Conservation (phyloP, 2,113 vertebrate species). For the Numida meleagris region DNA sequence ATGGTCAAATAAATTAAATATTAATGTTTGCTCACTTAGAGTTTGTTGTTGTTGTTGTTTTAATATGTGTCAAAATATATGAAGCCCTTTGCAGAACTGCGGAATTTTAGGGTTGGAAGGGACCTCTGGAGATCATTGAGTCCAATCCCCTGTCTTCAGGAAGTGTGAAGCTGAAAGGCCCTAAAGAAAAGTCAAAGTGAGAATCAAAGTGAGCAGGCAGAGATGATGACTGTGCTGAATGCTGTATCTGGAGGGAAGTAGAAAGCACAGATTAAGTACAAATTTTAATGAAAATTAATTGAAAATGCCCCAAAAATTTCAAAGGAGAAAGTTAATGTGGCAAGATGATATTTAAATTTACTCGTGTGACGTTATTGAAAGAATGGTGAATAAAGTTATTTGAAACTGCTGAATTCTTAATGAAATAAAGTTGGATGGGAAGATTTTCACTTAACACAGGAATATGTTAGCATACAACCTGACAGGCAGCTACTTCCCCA, state of each 20-base stretch:
- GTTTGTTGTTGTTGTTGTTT: neutral
- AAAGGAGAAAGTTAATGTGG: neutral
- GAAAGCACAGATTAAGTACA: neutral
- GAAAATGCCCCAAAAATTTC: neutral
- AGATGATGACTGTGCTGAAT: neutral
- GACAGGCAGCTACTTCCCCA: constrained; percentile 8
- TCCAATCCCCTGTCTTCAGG: neutral
- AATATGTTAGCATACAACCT: neutral
- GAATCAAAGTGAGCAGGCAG: neutral
- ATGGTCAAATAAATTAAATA: neutral
- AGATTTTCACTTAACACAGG: neutral
- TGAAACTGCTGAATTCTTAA: neutral
- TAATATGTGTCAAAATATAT: neutral
- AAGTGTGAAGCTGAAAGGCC: neutral
- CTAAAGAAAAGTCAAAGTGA: neutral
- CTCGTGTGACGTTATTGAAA: neutral
- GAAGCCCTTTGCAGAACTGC: too few relatives aligned
- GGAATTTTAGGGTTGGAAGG: too few relatives aligned
- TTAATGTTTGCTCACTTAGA: neutral
- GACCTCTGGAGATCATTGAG: too few relatives aligned
- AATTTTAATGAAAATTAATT: neutral
- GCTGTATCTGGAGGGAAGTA: neutral
- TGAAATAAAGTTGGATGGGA: neutral
- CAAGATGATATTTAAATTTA: neutral
- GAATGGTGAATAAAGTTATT: neutral